phyloP scores from a whole-genome alignment of 2,888 invertebrate species.

The Parasteatoda lunata region DNA sequence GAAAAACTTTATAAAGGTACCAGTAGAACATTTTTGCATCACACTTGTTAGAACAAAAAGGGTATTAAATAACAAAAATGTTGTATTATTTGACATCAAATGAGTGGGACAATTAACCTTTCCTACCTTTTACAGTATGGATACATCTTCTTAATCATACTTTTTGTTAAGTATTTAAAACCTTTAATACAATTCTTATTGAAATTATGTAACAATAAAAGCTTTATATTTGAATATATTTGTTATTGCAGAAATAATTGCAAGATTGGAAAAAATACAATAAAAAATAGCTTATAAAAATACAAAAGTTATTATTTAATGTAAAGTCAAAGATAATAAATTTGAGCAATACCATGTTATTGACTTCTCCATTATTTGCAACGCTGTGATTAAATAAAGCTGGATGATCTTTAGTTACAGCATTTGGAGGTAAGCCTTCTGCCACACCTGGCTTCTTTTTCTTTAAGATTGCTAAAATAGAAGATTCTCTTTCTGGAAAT shows the following conservation, averaged over 20 bases:
- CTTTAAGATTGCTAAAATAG: conserved; percentile 96
- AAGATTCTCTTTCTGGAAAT: conserved; percentile 98
- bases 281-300: background rate
- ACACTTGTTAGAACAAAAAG: too few species aligned
- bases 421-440: conserved; percentile 70
- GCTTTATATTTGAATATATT: too few species aligned
- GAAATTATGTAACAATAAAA: too few species aligned
- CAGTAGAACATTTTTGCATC: too few species aligned
- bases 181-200: too few species aligned
- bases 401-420: conserved; percentile 66
- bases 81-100: too few species aligned
- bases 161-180: too few species aligned
- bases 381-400: conserved; percentile 52
- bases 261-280: background rate
- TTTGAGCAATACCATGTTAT: conserved; percentile 28
- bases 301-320: background rate
- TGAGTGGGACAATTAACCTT: too few species aligned
- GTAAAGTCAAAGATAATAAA: background rate
- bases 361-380: conserved; percentile 54
- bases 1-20: too few species aligned
- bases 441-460: conserved; percentile 91
- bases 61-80: too few species aligned
- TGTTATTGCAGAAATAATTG: background rate
- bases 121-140: too few species aligned
- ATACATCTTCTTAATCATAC: too few species aligned